Evolutionary conservation across 2,797 vertebrate species (phyloP).

Genomic region (Amphiprion clarkii): DNA sequence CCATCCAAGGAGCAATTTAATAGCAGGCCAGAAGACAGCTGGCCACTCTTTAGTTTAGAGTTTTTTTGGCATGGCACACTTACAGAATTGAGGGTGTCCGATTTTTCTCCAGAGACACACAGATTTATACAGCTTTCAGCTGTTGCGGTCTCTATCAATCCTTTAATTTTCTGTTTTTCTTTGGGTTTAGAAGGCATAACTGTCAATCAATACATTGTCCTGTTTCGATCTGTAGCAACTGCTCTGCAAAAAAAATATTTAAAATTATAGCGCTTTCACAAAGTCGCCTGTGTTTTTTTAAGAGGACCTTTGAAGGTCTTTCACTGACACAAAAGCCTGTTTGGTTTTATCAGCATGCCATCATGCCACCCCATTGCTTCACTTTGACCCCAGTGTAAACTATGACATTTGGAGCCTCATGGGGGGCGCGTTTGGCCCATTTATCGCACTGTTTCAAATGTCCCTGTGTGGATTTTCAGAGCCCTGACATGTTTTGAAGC

Average conservation of each 20-base stretch:
- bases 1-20: constrained; percentile 90
- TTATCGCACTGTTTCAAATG: constrained; percentile 84
- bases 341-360: constrained; percentile 84
- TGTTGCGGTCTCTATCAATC: constrained; percentile 82
- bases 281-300: constrained; percentile 47
- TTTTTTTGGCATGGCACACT: constrained; percentile 88
- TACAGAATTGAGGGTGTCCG: constrained; percentile 87
- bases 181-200: constrained; percentile 64
- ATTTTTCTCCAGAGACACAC: constrained; percentile 86
- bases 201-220: constrained; percentile 35
- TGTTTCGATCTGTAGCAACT: constrained; percentile 43
- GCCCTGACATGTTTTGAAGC: constrained; percentile 77
- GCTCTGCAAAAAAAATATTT: constrained; percentile 35
- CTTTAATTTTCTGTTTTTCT: constrained; percentile 75
- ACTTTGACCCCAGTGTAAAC: constrained; percentile 86
- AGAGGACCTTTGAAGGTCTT: constrained; percentile 83
- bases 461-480: constrained; percentile 81
- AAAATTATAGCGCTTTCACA: constrained; percentile 50
- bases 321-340: constrained; percentile 84
- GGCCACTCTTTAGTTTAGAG: constrained; percentile 89
- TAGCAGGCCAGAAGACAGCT: constrained; percentile 89
- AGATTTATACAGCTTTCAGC: constrained; percentile 86
- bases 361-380: constrained; percentile 82
- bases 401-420: constrained; percentile 85
- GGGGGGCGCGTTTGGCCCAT: constrained; percentile 83